Evolutionary conservation across 2,797 vertebrate genomes (phyloP).

Genomic region (Sebastes elongatus): DNA sequence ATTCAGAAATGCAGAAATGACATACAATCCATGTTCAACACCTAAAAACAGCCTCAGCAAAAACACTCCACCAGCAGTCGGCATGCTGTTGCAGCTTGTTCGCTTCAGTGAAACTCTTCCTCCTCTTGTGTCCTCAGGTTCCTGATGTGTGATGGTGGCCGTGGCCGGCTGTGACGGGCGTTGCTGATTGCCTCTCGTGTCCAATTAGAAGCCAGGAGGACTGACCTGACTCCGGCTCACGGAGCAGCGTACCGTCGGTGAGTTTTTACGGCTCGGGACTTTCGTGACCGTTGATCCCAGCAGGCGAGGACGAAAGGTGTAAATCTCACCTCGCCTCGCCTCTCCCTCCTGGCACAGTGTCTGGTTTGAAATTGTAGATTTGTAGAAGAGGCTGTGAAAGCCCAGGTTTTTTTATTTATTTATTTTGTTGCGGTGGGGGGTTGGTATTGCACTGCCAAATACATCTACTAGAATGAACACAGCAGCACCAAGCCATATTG

Average conservation of each 20-base stretch:
- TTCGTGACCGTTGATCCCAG: conserved; percentile 29
- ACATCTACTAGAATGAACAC: conserved; percentile 27
- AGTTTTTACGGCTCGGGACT: conserved; percentile 40
- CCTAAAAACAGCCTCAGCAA: background rate
- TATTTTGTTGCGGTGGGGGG: background rate
- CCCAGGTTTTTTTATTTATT: background rate
- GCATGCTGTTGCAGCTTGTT: background rate
- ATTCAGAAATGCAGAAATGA: background rate
- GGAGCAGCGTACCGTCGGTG: conserved; percentile 74
- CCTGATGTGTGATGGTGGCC: conserved; percentile 86
- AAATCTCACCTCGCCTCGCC: conserved; percentile 55
- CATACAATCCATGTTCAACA: background rate
- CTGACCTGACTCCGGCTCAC: conserved; percentile 46
- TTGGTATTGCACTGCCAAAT: conserved; percentile 5
- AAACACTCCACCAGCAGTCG: background rate
- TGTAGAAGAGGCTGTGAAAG: conserved; percentile 53
- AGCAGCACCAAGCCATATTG: conserved; percentile 27
- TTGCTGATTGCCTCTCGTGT: conserved; percentile 75
- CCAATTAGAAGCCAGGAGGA: conserved; percentile 67
- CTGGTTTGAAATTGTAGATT: conserved; percentile 35
- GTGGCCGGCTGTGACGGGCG: conserved; percentile 80
- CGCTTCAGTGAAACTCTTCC: background rate
- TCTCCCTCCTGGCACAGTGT: conserved; percentile 15
- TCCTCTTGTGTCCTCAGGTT: conserved; percentile 64
- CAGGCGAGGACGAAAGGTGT: conserved; percentile 50